These are phyloP conservation scores for Rhyzopertha dominica DNA, from an alignment of 1,140 invertebrate genomes.

Conservation along the genomic window DNA sequence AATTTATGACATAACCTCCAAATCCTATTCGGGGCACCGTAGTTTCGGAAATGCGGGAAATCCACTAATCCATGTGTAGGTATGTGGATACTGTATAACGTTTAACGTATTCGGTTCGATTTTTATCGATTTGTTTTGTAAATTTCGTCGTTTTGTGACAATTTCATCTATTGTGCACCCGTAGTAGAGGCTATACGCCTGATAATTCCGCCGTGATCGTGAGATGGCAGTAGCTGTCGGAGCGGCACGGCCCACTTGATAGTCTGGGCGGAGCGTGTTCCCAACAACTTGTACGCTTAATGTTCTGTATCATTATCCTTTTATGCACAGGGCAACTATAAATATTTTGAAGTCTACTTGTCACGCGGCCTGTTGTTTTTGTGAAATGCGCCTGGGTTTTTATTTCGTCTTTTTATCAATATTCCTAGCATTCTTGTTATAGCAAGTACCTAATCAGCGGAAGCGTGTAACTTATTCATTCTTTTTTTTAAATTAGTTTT, in stretches of 20 bases:
- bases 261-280: slow-evolving; percentile 27
- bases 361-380: slow-evolving; percentile 22
- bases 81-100: no score
- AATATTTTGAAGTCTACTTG: slow-evolving; percentile 25
- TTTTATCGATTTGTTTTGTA: no score
- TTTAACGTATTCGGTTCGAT: no score
- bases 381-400: slow-evolving; percentile 8
- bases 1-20: no score
- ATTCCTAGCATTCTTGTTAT: neutral
- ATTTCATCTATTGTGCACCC: slow-evolving; percentile 3
- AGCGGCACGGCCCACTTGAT: slow-evolving; percentile 26
- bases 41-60: no score
- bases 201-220: slow-evolving; percentile 12
- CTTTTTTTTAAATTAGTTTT: neutral
- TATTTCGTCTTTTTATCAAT: slow-evolving; percentile 4
- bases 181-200: slow-evolving; percentile 8
- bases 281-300: slow-evolving; percentile 30
- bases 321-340: slow-evolving; percentile 26
- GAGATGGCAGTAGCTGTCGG: slow-evolving; percentile 35
- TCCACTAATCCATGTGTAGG: no score
- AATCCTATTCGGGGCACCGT: no score
- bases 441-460: no score
- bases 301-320: slow-evolving; percentile 33
- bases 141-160: no score
- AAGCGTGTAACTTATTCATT: neutral